These are phyloP conservation scores for Tortrix viridana DNA, from an alignment of 2,888 invertebrate genomes.

Conservation along the genomic window DNA sequence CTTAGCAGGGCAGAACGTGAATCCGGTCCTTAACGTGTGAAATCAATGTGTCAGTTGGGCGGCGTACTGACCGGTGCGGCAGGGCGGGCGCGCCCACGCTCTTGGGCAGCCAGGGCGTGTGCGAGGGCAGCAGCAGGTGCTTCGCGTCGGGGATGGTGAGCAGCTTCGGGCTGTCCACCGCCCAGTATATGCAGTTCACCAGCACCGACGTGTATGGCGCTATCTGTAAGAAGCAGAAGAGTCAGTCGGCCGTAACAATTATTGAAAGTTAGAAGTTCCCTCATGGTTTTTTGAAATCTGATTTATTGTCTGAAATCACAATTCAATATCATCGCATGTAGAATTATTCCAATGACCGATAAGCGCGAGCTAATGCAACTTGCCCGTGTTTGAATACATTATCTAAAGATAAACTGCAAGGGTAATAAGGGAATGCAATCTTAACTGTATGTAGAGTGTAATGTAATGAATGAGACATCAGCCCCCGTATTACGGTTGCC, in stretches of 20 bases:
- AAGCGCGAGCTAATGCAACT: slow-evolving; percentile 10
- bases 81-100: slow-evolving; percentile 94
- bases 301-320: slow-evolving; percentile 10
- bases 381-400: slow-evolving; percentile 20
- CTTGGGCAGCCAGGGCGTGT: slow-evolving; percentile 96
- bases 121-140: slow-evolving; percentile 92
- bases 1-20: too few relatives aligned
- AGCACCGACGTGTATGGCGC: slow-evolving; percentile 99
- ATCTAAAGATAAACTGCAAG: slow-evolving; percentile 27
- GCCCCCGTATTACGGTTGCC: too few relatives aligned
- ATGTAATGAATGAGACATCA: too few relatives aligned
- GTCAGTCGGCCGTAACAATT: too few relatives aligned
- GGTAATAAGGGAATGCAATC: slow-evolving; percentile 28
- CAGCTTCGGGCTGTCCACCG: slow-evolving; percentile 97
- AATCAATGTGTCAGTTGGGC: not conserved
- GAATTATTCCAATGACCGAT: slow-evolving; percentile 25
- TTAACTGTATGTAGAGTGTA: slow-evolving; percentile 10
- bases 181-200: slow-evolving; percentile 99
- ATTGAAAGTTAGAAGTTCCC: too few relatives aligned
- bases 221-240: slow-evolving; percentile 82
- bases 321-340: not conserved
- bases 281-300: not conserved
- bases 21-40: too few relatives aligned
- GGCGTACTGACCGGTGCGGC: slow-evolving; percentile 86
- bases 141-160: slow-evolving; percentile 99